These are phyloP conservation scores for Ridgeia piscesae DNA, from an alignment of 1,140 invertebrate genomes.

Conservation along the genomic window DNA sequence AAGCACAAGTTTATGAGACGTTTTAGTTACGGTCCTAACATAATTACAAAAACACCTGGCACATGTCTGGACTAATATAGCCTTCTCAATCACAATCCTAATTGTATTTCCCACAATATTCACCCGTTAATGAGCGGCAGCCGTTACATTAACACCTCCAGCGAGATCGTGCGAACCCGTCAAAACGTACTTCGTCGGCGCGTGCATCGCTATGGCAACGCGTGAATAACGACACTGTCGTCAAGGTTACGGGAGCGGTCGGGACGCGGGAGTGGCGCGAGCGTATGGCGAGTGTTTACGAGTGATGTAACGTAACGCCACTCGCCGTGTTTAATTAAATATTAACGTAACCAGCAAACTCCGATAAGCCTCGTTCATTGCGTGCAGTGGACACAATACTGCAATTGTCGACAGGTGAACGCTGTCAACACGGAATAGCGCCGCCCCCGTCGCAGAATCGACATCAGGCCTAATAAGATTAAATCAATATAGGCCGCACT, in stretches of 20 bases:
- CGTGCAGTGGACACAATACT: background rate
- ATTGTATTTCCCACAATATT: background rate
- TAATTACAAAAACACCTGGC: background rate
- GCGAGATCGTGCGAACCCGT: background rate
- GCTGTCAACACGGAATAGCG: background rate
- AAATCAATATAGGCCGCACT: background rate
- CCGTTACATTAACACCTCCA: background rate
- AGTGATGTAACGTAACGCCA: background rate
- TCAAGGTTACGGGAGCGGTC: background rate
- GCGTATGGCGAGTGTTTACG: background rate
- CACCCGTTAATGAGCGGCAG: background rate
- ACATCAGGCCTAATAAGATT: background rate
- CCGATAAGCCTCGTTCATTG: background rate
- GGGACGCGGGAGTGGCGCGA: background rate
- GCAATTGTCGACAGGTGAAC: background rate
- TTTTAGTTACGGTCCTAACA: background rate
- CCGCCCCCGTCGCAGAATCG: background rate
- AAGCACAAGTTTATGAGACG: background rate
- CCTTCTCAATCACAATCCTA: background rate
- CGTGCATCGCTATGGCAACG: background rate
- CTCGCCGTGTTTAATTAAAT: background rate
- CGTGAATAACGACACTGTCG: background rate
- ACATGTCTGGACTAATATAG: background rate
- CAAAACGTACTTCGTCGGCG: background rate
- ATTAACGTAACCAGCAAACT: background rate